phyloP scores from a whole-genome alignment of 2,797 vertebrate species.

The Borostomias antarcticus region DNA sequence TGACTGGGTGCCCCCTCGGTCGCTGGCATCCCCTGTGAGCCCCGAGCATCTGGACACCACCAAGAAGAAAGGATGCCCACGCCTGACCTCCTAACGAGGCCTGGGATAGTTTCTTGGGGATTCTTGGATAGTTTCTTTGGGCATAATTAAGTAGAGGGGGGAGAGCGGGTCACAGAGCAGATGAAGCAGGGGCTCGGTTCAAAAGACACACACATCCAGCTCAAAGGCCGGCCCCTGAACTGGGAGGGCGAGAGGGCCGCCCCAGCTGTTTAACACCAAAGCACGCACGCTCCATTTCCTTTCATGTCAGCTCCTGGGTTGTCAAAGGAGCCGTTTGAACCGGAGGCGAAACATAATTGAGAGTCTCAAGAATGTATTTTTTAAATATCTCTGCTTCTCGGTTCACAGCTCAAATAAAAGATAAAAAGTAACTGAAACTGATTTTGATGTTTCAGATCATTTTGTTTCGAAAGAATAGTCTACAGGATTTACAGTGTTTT shows the following conservation, averaged over 20 bases:
- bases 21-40: constrained; percentile 37
- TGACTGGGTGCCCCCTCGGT: constrained; percentile 23
- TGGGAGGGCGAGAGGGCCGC: not conserved
- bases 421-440: not conserved
- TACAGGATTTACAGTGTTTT: no score
- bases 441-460: no score
- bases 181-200: constrained; percentile 36
- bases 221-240: not conserved
- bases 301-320: not conserved
- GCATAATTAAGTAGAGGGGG: constrained; percentile 41
- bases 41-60: constrained; percentile 41
- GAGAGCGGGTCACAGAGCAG: constrained; percentile 40
- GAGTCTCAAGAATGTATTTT: no score
- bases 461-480: no score
- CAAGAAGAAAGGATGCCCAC: constrained; percentile 21
- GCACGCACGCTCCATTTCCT: not conserved
- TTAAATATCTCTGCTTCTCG: not conserved
- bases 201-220: constrained; percentile 24
- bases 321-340: not conserved
- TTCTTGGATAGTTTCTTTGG: no score
- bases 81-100: constrained; percentile 35
- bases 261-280: not conserved
- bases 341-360: not conserved
- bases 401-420: not conserved
- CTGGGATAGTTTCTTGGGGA: constrained; percentile 34